phyloP scores from a whole-genome alignment of 2,797 vertebrate genomes.

The Allobates femoralis region DNA sequence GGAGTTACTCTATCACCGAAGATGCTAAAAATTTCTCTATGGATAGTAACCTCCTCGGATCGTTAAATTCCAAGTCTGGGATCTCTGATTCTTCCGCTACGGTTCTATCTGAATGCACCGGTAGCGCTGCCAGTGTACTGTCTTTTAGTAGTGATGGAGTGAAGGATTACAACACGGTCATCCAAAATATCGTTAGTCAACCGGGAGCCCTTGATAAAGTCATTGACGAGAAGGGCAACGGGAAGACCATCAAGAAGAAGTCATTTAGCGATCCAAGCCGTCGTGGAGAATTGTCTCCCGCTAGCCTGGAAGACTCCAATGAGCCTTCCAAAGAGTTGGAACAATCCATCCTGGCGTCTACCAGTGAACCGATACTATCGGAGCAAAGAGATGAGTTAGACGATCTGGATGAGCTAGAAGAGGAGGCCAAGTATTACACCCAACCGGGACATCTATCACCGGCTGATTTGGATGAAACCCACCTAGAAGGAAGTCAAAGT shows the following conservation, averaged over 20 bases:
- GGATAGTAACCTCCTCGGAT: constrained; percentile 93
- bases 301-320: constrained; percentile 75
- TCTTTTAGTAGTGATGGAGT: constrained; percentile 89
- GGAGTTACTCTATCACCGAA: constrained; percentile 79
- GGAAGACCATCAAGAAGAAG: constrained; percentile 95
- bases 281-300: constrained; percentile 80
- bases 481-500: constrained; percentile 65
- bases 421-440: constrained; percentile 72
- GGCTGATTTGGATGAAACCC: constrained; percentile 66
- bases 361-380: constrained; percentile 92
- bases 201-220: constrained; percentile 89
- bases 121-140: constrained; percentile 89
- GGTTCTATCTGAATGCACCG: constrained; percentile 78
- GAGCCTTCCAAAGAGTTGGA: constrained; percentile 90
- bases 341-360: constrained; percentile 86
- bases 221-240: constrained; percentile 85
- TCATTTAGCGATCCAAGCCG: constrained; percentile 96
- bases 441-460: constrained; percentile 76
- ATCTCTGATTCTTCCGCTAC: constrained; percentile 71
- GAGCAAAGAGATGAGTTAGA: constrained; percentile 79
- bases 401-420: constrained; percentile 70
- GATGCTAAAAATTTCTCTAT: constrained; percentile 83
- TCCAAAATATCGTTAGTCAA: constrained; percentile 91
- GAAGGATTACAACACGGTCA: constrained; percentile 88
- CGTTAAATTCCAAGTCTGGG: constrained; percentile 81